phyloP scores from a whole-genome alignment of 2,797 vertebrate species.

The Onychomys arenicola region DNA sequence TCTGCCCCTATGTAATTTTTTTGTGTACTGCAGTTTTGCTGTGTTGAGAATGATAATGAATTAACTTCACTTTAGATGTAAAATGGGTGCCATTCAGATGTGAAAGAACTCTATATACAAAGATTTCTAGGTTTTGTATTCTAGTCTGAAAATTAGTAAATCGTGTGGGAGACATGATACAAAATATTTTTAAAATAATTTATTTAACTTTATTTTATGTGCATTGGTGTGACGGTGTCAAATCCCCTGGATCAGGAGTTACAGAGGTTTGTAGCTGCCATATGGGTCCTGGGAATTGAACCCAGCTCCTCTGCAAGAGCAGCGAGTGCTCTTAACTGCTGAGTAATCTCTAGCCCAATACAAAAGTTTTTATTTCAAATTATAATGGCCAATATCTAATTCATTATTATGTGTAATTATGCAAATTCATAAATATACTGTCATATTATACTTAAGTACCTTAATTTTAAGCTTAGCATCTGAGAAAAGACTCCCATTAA shows the following conservation, averaged over 20 bases:
- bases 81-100: slow-evolving; percentile 31
- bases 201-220: background rate
- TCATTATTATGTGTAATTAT: background rate
- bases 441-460: background rate
- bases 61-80: slow-evolving; percentile 54
- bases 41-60: slow-evolving; percentile 53
- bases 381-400: background rate
- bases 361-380: slow-evolving; percentile 23
- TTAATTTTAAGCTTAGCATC: slow-evolving; percentile 16
- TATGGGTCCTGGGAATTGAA: background rate
- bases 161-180: background rate
- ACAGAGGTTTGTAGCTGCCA: background rate
- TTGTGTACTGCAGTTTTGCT: slow-evolving; percentile 11
- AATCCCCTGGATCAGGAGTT: background rate
- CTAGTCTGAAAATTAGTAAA: slow-evolving; percentile 24
- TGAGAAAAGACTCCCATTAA: slow-evolving; percentile 31
- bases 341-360: background rate
- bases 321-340: background rate
- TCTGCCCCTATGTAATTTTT: slow-evolving; percentile 18
- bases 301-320: background rate
- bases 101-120: background rate
- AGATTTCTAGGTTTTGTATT: slow-evolving; percentile 31
- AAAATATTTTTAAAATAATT: background rate
- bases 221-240: background rate
- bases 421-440: slow-evolving; percentile 7